phyloP scores from a whole-genome alignment of 2,888 invertebrate genomes.

The Nymphalis polychloros region DNA sequence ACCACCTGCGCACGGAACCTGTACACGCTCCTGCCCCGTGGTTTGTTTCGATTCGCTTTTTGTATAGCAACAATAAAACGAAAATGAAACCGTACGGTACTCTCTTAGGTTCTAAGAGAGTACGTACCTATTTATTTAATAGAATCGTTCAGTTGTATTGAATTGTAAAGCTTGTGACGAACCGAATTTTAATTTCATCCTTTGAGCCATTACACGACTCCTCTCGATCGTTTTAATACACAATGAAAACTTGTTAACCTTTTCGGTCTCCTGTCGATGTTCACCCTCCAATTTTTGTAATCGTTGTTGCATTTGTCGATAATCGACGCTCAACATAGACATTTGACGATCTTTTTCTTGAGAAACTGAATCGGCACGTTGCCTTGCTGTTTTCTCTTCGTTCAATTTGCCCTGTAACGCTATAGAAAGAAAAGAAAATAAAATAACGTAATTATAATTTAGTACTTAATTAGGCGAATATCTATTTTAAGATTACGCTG shows the following conservation, averaged over 20 bases:
- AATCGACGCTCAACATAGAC: slow-evolving; percentile 96
- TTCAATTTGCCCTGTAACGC: slow-evolving; percentile 95
- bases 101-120: too few relatives aligned
- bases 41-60: too few relatives aligned
- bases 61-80: too few relatives aligned
- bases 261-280: slow-evolving; percentile 92
- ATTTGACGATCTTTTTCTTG: slow-evolving; percentile 97
- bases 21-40: not conserved
- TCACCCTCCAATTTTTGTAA: slow-evolving; percentile 96
- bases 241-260: slow-evolving; percentile 68
- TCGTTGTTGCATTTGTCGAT: slow-evolving; percentile 95
- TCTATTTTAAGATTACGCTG: not conserved
- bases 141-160: too few relatives aligned
- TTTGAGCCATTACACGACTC: too few relatives aligned
- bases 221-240: not conserved
- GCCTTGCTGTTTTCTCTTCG: slow-evolving; percentile 93
- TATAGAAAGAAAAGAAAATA: slow-evolving; percentile 53
- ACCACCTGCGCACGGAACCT: slow-evolving; percentile 75
- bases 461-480: not conserved
- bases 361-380: slow-evolving; percentile 91
- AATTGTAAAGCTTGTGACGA: too few relatives aligned
- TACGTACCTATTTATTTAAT: too few relatives aligned
- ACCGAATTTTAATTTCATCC: too few relatives aligned
- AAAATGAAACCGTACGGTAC: too few relatives aligned
- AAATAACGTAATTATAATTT: not conserved